phyloP scores from a whole-genome alignment of 2,113 vertebrate genomes.

The Chionodraco myersi region DNA sequence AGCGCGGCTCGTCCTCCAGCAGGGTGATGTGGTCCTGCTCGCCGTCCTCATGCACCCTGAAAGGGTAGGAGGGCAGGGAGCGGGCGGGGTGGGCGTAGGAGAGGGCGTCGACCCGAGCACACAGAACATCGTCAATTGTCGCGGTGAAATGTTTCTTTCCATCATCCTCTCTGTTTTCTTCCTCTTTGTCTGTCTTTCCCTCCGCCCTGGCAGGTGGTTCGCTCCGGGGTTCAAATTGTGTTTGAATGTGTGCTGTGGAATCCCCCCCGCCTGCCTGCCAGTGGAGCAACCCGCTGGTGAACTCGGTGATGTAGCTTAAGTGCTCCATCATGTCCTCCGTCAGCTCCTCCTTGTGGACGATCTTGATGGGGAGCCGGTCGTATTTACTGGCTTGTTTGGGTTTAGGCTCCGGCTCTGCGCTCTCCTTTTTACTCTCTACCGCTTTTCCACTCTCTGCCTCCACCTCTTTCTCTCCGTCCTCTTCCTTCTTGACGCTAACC shows the following conservation, averaged over 20 bases:
- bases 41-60: constrained; percentile 80
- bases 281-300: constrained; percentile 95
- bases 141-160: constrained; percentile 86
- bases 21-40: constrained; percentile 89
- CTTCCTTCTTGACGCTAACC: constrained; percentile 52
- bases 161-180: constrained; percentile 53
- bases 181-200: constrained; percentile 64
- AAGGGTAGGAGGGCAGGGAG: constrained; percentile 85
- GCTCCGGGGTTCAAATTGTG: constrained; percentile 91
- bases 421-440: constrained; percentile 48
- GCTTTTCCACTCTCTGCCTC: constrained; percentile 58
- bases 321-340: constrained; percentile 89
- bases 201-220: constrained; percentile 79
- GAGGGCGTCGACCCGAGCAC: constrained; percentile 88
- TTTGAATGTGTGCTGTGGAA: constrained; percentile 97
- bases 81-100: constrained; percentile 86
- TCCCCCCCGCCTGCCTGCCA: constrained; percentile 98
- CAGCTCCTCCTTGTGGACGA: constrained; percentile 90
- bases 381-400: constrained; percentile 95
- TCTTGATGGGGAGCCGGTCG: constrained; percentile 92
- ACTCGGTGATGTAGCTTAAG: constrained; percentile 84
- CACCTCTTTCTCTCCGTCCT: constrained; percentile 60
- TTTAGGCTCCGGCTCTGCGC: constrained; percentile 79
- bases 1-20: constrained; percentile 95
- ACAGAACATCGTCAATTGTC: constrained; percentile 93